Evolutionary conservation across 2,113 vertebrate genomes (phyloP).

Genomic region (Sarotherodon lohbergeri): DNA sequence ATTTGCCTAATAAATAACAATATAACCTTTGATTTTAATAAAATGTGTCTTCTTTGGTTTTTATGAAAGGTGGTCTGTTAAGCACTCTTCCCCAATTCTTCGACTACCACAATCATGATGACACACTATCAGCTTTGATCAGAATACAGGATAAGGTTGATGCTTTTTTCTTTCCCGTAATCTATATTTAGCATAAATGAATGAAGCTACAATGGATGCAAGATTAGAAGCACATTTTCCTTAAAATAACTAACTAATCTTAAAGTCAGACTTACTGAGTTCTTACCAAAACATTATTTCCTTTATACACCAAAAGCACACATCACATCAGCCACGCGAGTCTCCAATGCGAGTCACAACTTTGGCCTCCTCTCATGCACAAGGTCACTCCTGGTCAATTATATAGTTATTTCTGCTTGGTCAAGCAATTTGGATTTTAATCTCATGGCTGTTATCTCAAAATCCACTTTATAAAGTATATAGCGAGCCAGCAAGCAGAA

Average conservation of each 20-base stretch:
- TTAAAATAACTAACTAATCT: background rate
- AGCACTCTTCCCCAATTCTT: background rate
- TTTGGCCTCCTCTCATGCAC: slow-evolving; percentile 11
- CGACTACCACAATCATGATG: background rate
- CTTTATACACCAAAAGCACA: background rate
- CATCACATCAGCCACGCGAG: background rate
- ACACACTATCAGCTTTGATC: background rate
- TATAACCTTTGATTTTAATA: background rate
- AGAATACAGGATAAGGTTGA: background rate
- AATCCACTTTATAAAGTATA: slow-evolving; percentile 32
- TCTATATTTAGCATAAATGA: background rate
- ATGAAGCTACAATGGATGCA: background rate
- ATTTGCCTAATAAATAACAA: background rate
- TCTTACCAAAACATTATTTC: background rate
- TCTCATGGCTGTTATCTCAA: slow-evolving; percentile 53
- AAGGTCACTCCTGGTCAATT: slow-evolving; percentile 43
- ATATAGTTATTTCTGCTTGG: slow-evolving; percentile 51
- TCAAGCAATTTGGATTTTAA: slow-evolving; percentile 59
- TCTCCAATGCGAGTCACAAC: background rate
- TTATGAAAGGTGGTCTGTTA: background rate
- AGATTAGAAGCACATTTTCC: background rate
- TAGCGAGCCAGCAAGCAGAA: slow-evolving; percentile 3
- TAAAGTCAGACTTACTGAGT: background rate
- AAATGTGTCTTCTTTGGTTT: background rate
- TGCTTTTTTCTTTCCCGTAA: background rate